Percentiles rank a stretch among this genome's conserved stretches.
Evolutionary conservation across 2,888 invertebrate genomes (phyloP).

Genomic region (Shargacucullia verbasci): DNA sequence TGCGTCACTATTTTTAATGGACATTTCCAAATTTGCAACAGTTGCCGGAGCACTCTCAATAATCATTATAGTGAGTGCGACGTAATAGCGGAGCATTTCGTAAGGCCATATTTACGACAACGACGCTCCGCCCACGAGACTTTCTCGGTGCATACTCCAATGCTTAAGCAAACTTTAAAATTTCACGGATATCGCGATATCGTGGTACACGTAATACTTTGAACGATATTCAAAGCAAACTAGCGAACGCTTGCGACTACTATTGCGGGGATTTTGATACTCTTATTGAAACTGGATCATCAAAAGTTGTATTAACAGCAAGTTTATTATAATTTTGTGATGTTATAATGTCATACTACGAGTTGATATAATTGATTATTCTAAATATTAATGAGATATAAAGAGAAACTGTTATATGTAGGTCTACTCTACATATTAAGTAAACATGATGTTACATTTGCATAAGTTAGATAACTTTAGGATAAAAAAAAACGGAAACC

Average conservation of each 20-base stretch:
- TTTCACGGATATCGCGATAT: constrained; percentile 43
- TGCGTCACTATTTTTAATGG: constrained; percentile 61
- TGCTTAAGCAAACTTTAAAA: constrained; percentile 49
- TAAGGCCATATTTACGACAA: constrained; percentile 59
- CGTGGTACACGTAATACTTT: constrained; percentile 40
- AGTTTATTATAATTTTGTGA: constrained; percentile 12
- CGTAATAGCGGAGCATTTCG: constrained; percentile 60
- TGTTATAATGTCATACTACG: constrained; percentile 7
- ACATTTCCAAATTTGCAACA: constrained; percentile 55
- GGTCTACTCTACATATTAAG: not conserved
- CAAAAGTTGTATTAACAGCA: constrained; percentile 1
- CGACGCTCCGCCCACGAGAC: constrained; percentile 54
- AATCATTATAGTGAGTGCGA: constrained; percentile 30
- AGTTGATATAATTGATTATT: constrained; percentile 15
- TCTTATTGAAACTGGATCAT: constrained; percentile 11
- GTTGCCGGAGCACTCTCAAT: constrained; percentile 22
- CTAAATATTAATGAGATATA: constrained; percentile 10
- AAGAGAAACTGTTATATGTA: too few relatives aligned
- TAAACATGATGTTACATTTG: not conserved
- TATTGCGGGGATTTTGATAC: not conserved
- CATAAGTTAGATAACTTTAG: not conserved
- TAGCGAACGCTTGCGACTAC: constrained; percentile 8
- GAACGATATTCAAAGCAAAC: constrained; percentile 17
- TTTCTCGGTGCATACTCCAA: constrained; percentile 63
- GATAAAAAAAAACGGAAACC: too few relatives aligned